Evolutionary conservation across 2,888 invertebrate species (phyloP).

Genomic region (Pachliopta kotzebuea): DNA sequence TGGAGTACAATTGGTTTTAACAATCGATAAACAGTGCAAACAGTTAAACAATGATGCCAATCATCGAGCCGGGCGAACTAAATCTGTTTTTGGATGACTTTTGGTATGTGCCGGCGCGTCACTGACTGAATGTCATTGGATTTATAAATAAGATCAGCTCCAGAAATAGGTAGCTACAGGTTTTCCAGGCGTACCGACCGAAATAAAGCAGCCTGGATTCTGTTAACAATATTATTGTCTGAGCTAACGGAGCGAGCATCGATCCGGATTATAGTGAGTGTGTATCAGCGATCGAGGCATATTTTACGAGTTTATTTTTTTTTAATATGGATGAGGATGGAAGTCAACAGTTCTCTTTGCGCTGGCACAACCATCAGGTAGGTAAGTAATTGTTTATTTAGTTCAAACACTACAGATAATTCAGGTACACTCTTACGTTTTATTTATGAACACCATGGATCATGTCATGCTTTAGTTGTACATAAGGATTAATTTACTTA

Average conservation of each 20-base stretch:
- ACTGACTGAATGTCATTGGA: constrained; percentile 79
- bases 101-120: constrained; percentile 78
- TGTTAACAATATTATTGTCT: constrained; percentile 80
- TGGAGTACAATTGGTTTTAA: constrained; percentile 35
- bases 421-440: constrained; percentile 46
- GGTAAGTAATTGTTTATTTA: constrained; percentile 69
- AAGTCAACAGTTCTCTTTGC: constrained; percentile 89
- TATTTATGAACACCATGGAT: constrained; percentile 29
- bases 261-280: constrained; percentile 55
- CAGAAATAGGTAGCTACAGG: constrained; percentile 81
- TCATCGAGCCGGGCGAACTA: constrained; percentile 69
- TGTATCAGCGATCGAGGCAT: constrained; percentile 25
- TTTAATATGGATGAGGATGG: constrained; percentile 80
- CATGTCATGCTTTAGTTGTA: constrained; percentile 22
- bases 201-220: constrained; percentile 81
- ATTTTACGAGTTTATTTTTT: constrained; percentile 44
- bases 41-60: constrained; percentile 72
- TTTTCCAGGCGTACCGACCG: constrained; percentile 81
- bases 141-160: constrained; percentile 81
- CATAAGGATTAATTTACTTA: too few relatives aligned
- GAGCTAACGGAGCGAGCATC: constrained; percentile 52
- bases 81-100: constrained; percentile 80
- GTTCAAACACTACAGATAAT: constrained; percentile 53
- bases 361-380: constrained; percentile 92
- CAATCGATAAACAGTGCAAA: constrained; percentile 56